Evolutionary conservation across 1,140 invertebrate genomes (phyloP), one percentile per base, ranked within the genome.

Genomic region (Hestina assimilis): DNA sequence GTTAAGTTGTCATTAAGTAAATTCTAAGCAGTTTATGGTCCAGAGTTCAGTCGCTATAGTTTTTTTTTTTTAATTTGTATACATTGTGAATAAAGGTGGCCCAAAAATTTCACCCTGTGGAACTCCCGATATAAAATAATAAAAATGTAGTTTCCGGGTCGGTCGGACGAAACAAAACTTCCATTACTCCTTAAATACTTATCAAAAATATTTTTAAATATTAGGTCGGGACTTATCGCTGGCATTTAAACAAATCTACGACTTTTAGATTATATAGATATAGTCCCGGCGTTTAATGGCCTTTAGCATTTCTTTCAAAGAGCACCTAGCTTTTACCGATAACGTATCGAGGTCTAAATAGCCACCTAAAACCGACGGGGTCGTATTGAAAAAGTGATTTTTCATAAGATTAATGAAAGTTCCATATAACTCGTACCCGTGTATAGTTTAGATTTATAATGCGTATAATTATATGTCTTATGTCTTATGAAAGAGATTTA

Each of bases 401-500:
- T 42, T 42, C 40, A 45, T 26, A 28, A 3, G 17, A 47, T 46
- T 15, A 19, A 33, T 26, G 20, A 48, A 40, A 52, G 21, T 14
- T 26, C 20, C 40, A 14, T 9, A 61, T 14, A 61, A 54, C 53
- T 19, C 42, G 51, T 28, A 26, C 58, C 51, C 58, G 59, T 35
- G 46, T 60, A 47, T 51, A 31, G 51, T 20, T 33, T 43, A 53
- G 51, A 41, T 40, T 41, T 29, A 42, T 12, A 11, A 29, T 20
- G 69, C 62, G 33, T 70, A 66, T 68, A 58, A 46, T 57, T 65
- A 63, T 31, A 55, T 63, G 54, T 64, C 56, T 53, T 63, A 60
- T n/a, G 66, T 74, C 70, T 75, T 75, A 72, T 74, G 65, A 71
- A 57, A 68, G 66, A 77, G 65, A 79, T 74, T 79, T 77, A 72